Base-by-base conservation (phyloP, 1,140 invertebrate genomes). In the Sycobia sp. region DNA sequence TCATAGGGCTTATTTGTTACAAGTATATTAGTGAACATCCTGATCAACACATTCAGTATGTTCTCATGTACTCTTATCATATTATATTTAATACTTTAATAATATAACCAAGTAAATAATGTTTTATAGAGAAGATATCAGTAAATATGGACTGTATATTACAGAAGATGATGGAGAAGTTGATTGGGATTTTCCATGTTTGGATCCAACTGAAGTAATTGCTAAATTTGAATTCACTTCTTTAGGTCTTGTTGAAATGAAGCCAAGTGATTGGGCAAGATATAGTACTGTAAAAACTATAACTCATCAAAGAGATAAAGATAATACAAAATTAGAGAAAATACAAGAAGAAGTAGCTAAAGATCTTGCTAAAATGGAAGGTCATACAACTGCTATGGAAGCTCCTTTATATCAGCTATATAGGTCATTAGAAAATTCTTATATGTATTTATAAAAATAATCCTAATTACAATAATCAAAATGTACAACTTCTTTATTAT, bases 131-230 rank as follows among this genome's bases (percentile, higher is more conserved):
- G 76, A 83, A 47, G 77, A 82, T 58, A 84, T 88, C 3, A 79
- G 84, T 39, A 84, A 88, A 68, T 96, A 94, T 80, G 91, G 91
- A 43, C 82, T 98, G 39, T 94, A 93, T 73, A 95, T 97, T 72
- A 94, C 92, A 16, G 96, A 98, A 83, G 96, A 98, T 74, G 95
- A 97, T 79, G 96, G 96, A n/a, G 95, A 97, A 81, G 92, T 97
- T 36, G 94, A 96, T 78, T 88, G 87, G 79, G 95, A 96, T 70
- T 97, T 98, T 76, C 94, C 95, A 1, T 91, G 90, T 69, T 84
- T 98, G 4, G 95, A 97, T 76, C 86, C 88, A 11, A 86, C 86
- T 69, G 95, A 98, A 82, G 88, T 88, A 16, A 91, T 97, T 66
- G 89, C 90, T 3, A 97, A 97, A 81, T 98, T 96, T 85, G 93